Percentiles rank a stretch among this genome's conserved stretches.
These are phyloP conservation scores for Oplegnathus fasciatus DNA, from an alignment of 2,113 vertebrate species.

Conservation along the genomic window DNA sequence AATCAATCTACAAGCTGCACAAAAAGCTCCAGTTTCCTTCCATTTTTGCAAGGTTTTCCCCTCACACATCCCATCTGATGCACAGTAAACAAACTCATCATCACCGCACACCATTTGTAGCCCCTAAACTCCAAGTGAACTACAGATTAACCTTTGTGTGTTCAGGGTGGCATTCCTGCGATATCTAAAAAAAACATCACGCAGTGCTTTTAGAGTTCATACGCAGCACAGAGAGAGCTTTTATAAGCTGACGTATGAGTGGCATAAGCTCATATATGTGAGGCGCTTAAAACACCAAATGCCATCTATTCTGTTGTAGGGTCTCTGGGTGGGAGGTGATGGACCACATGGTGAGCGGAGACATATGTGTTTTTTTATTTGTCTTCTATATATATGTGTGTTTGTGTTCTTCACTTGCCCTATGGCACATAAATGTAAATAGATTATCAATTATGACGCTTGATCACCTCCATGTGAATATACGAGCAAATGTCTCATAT, in stretches of 20 bases:
- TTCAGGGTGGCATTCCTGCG: slow-evolving; percentile 59
- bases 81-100: neutral
- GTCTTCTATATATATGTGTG: neutral
- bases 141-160: slow-evolving; percentile 44
- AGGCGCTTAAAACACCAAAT: slow-evolving; percentile 9
- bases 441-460: neutral
- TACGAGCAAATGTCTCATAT: neutral
- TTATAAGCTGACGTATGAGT: slow-evolving; percentile 53
- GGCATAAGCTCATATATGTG: slow-evolving; percentile 21
- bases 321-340: neutral
- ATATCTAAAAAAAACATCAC: slow-evolving; percentile 52
- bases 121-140: slow-evolving; percentile 37
- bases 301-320: neutral
- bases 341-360: neutral
- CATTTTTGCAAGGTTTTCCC: neutral
- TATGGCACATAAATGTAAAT: too few species aligned
- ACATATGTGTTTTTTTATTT: neutral
- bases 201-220: slow-evolving; percentile 23
- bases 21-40: neutral
- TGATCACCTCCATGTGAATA: slow-evolving; percentile 3
- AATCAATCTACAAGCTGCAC: too few species aligned
- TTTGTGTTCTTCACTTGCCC: neutral
- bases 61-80: too few species aligned
- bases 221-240: slow-evolving; percentile 14
- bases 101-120: neutral